These are phyloP conservation scores for Cynopterus sphinx DNA, from an alignment of 2,797 vertebrate genomes.

Conservation along the genomic window DNA sequence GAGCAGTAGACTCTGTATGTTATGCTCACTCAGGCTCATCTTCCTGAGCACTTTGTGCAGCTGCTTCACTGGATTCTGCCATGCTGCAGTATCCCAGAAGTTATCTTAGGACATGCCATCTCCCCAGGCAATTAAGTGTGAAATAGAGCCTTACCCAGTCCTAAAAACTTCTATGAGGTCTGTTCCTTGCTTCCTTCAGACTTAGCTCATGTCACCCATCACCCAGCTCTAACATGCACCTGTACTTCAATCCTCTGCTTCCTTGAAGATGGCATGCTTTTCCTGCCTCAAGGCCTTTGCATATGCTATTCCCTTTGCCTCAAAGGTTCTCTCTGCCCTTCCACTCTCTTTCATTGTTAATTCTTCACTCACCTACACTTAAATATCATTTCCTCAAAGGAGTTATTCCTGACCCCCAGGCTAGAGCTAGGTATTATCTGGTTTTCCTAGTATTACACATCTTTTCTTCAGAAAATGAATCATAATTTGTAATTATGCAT, in stretches of 20 bases:
- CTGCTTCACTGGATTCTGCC: neutral
- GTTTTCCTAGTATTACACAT: neutral
- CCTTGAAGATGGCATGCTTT: neutral
- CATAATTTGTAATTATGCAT: neutral
- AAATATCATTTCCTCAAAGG: neutral
- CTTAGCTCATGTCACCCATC: neutral
- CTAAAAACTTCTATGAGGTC: neutral
- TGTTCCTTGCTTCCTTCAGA: neutral
- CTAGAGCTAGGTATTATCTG: neutral
- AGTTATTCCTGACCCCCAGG: neutral
- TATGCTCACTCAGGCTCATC: neutral
- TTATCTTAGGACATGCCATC: neutral
- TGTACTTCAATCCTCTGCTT: neutral
- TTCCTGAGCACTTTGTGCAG: neutral
- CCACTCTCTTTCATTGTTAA: neutral
- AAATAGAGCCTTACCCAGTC: neutral
- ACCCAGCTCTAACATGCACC: neutral
- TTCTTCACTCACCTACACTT: neutral
- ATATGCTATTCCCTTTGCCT: neutral
- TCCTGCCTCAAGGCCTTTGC: neutral
- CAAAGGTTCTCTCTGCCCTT: neutral
- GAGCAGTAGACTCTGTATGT: neutral
- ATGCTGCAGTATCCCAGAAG: neutral
- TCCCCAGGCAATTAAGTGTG: neutral
- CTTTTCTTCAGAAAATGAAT: slow-evolving; percentile 4